A percentile compares a stretch with the other conserved stretches of the same genome.
phyloP scores from a whole-genome alignment of 2,888 invertebrate species.

The Leptinotarsa haldemani region DNA sequence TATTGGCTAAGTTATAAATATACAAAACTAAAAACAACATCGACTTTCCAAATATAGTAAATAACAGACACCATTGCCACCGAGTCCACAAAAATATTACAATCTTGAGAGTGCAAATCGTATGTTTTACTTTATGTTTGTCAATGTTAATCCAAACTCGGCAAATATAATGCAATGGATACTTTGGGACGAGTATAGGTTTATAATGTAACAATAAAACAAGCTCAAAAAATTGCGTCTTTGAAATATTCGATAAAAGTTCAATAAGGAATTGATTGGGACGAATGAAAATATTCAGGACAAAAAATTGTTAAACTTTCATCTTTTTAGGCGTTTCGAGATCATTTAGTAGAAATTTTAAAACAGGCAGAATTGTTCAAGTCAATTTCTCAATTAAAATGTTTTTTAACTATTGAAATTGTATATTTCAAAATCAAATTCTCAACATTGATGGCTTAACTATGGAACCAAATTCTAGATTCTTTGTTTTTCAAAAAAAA shows the following conservation, averaged over 20 bases:
- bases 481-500: no score
- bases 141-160: not conserved
- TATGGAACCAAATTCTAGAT: no score
- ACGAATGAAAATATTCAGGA: no score
- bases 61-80: slow-evolving; percentile 4
- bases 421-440: no score
- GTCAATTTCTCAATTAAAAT: no score
- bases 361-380: no score
- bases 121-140: not conserved
- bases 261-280: not conserved
- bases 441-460: no score
- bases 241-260: not conserved
- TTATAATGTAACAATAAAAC: not conserved
- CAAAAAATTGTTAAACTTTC: no score
- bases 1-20: slow-evolving; percentile 34
- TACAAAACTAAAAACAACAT: slow-evolving; percentile 33
- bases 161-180: not conserved
- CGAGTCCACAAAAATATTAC: not conserved
- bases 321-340: no score
- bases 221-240: not conserved
- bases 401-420: no score
- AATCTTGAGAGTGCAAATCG: not conserved
- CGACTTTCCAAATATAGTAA: slow-evolving; percentile 13
- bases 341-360: no score
- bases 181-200: slow-evolving; percentile 1